These are phyloP conservation scores for Loris lydekkerianus DNA, from an alignment of 2,797 vertebrate species.

Conservation along the genomic window DNA sequence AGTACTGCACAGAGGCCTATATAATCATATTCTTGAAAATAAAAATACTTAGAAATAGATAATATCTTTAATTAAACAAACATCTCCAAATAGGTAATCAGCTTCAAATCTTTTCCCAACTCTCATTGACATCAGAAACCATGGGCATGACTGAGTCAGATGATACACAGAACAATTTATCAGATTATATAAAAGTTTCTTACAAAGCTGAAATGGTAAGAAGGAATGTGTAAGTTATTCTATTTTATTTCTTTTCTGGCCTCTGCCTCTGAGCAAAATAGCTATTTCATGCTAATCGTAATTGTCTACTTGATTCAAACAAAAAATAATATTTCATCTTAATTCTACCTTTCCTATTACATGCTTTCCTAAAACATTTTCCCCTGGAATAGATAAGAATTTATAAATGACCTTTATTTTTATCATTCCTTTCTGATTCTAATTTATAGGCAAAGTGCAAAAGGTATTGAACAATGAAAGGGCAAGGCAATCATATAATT, in stretches of 20 bases:
- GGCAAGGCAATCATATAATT: background rate
- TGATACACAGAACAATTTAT: background rate
- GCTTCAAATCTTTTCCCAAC: background rate
- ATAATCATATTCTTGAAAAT: background rate
- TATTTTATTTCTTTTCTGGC: background rate
- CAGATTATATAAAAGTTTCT: background rate
- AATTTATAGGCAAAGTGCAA: slow-evolving; percentile 16
- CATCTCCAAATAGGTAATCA: background rate
- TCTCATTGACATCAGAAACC: background rate
- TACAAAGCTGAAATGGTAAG: background rate
- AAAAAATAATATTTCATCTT: slow-evolving; percentile 13
- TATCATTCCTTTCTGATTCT: slow-evolving; percentile 28
- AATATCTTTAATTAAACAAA: background rate
- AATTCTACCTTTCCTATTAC: background rate
- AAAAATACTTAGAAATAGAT: background rate
- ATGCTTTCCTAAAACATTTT: slow-evolving; percentile 27
- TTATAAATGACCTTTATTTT: slow-evolving; percentile 59
- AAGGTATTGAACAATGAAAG: slow-evolving; percentile 47
- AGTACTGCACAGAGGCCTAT: background rate
- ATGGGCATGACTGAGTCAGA: background rate
- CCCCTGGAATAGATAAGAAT: background rate
- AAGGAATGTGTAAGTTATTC: background rate
- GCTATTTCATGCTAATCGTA: slow-evolving; percentile 26
- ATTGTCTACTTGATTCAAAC: background rate
- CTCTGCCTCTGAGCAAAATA: slow-evolving; percentile 44